Evolutionary conservation across 2,113 vertebrate genomes (phyloP), one percentile per base, ranked within the genome.

Genomic region (Xiphophorus maculatus): DNA sequence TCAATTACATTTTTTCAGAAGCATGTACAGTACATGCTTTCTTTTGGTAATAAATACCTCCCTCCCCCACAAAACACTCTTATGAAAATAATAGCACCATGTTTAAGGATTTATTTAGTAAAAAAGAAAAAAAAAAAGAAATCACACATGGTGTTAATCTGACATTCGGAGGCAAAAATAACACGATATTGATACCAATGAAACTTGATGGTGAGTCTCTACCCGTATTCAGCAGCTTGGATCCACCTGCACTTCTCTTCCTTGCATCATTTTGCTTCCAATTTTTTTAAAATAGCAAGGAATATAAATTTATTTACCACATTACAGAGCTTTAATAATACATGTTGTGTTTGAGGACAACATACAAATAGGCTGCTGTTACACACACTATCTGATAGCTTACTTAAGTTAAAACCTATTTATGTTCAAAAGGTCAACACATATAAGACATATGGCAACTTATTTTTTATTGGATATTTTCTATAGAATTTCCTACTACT

Each of bases 81-180:
- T 40, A 29, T 15, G 12, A 67, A 67, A 88, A 94, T 94, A 95
- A 92, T 91, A 93, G 91, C 93, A 95, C 94, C 93, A 92, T 82
- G 83, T 90, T 87, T 44, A 68, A 74, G 79, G 66, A 77, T 84
- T 79, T 63, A 12, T 72, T 73, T 80, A 85, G 30, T 74, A 75
- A 86, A 54, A 54, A 51, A 54, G 1, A 77, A 90, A 74, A 74
- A 86, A 51, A 51, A 25, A 54, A 54, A n/a, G 6, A 77, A 90
- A 74, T 62, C 30, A 75, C 83, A 94, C 89, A 94, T 83, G 87
- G 89, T 90, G 82, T 73, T 76, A 60, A 76, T 85, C 86, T 86
- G 85, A 90, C 91, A 33, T 91, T 89, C 85, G 75, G 89, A 90
- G 89, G 91, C 89, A 93, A 92, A 93, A 92, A 87, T 92, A 94